A percentile compares a stretch with the other conserved stretches of the same genome.
phyloP scores from a whole-genome alignment of 1,140 invertebrate species.

The Papilio polyxenes region DNA sequence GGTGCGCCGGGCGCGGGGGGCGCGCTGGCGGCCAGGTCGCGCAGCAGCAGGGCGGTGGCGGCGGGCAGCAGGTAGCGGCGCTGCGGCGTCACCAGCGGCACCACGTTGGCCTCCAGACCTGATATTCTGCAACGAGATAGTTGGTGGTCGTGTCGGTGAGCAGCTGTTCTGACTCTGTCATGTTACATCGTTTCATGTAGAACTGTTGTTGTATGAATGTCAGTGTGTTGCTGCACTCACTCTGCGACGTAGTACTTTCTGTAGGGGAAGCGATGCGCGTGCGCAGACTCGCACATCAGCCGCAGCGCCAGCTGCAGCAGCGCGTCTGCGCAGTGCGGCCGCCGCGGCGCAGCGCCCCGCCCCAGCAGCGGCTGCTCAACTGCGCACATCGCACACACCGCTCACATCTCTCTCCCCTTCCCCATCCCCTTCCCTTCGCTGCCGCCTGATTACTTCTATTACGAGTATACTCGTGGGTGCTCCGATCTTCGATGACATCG shows the following conservation, averaged over 20 bases:
- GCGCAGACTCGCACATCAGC: constrained; percentile 46
- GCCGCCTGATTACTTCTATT: no score
- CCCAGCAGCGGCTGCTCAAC: constrained; percentile 51
- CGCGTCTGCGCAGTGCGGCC: constrained; percentile 56
- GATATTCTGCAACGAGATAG: constrained; percentile 45
- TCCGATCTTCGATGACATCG: no score
- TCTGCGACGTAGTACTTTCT: constrained; percentile 58
- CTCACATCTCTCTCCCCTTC: background rate
- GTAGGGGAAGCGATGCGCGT: constrained; percentile 47
- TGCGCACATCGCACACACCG: constrained; percentile 40
- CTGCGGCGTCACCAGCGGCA: constrained; percentile 55
- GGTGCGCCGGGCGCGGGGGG: background rate
- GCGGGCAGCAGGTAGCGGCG: constrained; percentile 59
- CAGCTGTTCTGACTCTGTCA: no score
- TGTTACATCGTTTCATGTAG: no score
- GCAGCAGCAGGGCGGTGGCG: constrained; percentile 46
- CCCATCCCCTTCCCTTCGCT: no score
- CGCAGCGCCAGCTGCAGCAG: constrained; percentile 61
- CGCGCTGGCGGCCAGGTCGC: constrained; percentile 42
- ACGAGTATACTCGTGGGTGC: no score
- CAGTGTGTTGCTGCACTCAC: constrained; percentile 47
- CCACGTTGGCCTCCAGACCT: constrained; percentile 50
- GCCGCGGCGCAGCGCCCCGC: constrained; percentile 45
- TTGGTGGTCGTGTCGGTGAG: no score
- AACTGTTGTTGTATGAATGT: no score